Evolutionary conservation across 2,113 vertebrate genomes (phyloP), one percentile per base, ranked within the genome.

Genomic region (Aegithalos caudatus): DNA sequence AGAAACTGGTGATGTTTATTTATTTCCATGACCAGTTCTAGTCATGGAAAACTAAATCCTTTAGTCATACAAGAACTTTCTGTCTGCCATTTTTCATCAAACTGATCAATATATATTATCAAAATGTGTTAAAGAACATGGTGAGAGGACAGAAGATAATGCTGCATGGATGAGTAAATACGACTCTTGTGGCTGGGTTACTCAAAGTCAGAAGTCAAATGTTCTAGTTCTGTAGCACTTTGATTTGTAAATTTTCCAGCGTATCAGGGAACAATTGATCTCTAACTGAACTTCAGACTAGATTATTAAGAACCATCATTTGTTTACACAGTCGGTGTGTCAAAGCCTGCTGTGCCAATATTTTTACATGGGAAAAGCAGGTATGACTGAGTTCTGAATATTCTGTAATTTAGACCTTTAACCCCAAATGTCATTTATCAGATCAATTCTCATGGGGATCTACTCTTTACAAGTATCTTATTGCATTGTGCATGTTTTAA

Each of bases 281-380:
- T 94, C 83, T 88, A 96, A 51, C n/a, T 51, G 27, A 73, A 72
- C 76, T 94, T 94, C 80, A 94, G 56, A 57, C 50, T 40, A 81
- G 80, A 54, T 70, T 72, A 93, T 56, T 87, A 74, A 51, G 58
- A 37, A 22, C 29, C 10, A 14, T 57, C n/a, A 80, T 47, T 94
- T 95, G 94, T 96, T 95, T 87, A 76, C 44, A 76, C 79, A 77
- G 67, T 88, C 27, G 31, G 12, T 48, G 57, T 80, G 85, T 86
- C 4, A 44, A 67, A 86, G 71, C 78, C 73, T 95, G 51, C 62
- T 69, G 25, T 95, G 74, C 66, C 24, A 33, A 80, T 22, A 24
- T 82, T 91, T 95, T 92, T 81, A 88, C 48, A 28, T 29, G 25
- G 69, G 29, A 64, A 73, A 87, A 57, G 33, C 31, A 94, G 27